These are phyloP conservation scores for Calameuta pallipes DNA, from an alignment of 2,888 invertebrate genomes.

Conservation along the genomic window DNA sequence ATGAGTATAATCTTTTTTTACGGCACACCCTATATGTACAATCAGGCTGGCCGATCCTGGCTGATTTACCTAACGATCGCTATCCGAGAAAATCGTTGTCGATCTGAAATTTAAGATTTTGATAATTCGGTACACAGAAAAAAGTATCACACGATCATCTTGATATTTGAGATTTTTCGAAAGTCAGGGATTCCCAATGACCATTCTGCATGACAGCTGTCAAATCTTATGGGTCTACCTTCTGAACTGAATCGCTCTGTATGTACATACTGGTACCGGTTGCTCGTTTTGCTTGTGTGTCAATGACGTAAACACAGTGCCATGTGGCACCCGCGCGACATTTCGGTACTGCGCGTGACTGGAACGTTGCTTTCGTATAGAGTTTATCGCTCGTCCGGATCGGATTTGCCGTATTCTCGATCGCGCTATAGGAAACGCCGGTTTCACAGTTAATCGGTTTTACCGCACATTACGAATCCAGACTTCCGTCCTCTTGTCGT, in stretches of 20 bases:
- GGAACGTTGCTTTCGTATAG: neutral
- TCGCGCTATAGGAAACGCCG: neutral
- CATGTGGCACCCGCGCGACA: neutral
- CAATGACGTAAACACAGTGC: neutral
- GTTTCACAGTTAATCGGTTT: neutral
- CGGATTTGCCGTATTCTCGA: neutral
- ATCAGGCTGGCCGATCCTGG: neutral
- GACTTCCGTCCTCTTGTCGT: neutral
- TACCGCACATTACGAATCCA: neutral
- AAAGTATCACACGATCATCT: neutral
- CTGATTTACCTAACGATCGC: neutral
- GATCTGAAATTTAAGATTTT: neutral
- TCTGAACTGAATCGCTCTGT: neutral
- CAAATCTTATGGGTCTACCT: neutral
- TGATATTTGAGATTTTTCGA: neutral
- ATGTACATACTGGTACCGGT: neutral
- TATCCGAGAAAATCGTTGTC: neutral
- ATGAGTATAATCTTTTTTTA: neutral
- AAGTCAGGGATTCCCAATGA: neutral
- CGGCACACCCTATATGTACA: neutral
- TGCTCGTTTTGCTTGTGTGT: neutral
- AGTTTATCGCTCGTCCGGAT: conserved; percentile 1
- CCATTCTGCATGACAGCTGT: neutral
- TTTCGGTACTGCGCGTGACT: conserved; percentile 3
- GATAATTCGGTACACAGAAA: neutral